Evolutionary conservation across 2,113 vertebrate species (phyloP), one percentile per base, ranked within the genome.

Genomic region (Mionectes macconnelli): DNA sequence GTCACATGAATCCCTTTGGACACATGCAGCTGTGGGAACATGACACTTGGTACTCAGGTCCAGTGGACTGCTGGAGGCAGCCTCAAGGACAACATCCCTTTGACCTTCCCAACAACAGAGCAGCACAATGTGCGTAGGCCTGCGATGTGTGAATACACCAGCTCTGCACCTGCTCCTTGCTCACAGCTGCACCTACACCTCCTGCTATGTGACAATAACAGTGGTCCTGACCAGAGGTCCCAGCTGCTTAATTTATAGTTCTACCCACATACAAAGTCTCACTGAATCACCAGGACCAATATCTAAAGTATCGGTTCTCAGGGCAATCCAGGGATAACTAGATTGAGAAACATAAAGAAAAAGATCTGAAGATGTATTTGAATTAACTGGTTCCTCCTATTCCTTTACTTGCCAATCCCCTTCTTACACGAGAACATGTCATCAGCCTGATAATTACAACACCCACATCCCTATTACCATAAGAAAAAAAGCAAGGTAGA

Each of bases 361-460:
- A 70, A 78, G 13, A 94, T 50, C 20, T 80, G 50, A 56, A 73
- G 31, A 55, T 39, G 8, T 47, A 69, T 83, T 62, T 81, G 78
- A 94, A 93, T 77, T 81, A 60, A 79, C 60, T 77, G 60, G 68
- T 80, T 88, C 79, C 88, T 88, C 88, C 85, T 47, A n/a, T 79
- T 89, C 45, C n/a, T 52, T 92, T 78, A 68, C 55, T 83, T 84
- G 52, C 90, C 82, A 96, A 88, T 90, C 85, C 33, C 27, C 59
- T 73, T 56, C 69, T 80, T 81, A 31, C 24, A 74, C 0, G 0
- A 88, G 82, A 92, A 89, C 14, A 28, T 39, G 72, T 84, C 83
- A 96, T 57, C 88, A 72, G 47, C 37, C 78, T 74, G n/a, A 84
- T 64, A 93, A 73, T 70, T 91, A 69, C 33, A 85, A 69, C 93